Percentiles rank a stretch among this genome's conserved stretches.
These are phyloP conservation scores for Stramonita haemastoma DNA, from an alignment of 2,888 invertebrate species.

Conservation along the genomic window DNA sequence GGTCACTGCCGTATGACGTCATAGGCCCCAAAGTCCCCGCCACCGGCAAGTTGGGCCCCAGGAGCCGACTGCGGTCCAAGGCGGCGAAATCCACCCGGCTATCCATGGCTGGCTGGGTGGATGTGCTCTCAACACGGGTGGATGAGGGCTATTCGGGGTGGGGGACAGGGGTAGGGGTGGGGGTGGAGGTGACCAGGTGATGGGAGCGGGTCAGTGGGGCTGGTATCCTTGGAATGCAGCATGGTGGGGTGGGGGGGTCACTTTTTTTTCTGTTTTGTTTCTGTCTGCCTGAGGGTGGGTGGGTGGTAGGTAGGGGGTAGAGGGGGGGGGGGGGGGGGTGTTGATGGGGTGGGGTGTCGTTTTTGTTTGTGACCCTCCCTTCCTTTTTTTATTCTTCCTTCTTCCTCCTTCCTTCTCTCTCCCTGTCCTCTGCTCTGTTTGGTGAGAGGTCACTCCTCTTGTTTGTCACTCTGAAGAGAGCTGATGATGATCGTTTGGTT, in stretches of 20 bases:
- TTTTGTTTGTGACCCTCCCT: background rate
- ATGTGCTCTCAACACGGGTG: background rate
- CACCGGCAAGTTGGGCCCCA: conserved; percentile 37
- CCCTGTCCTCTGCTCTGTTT: background rate
- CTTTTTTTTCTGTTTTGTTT: no score
- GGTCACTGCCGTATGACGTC: conserved; percentile 41
- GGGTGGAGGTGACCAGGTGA: background rate
- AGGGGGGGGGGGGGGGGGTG: background rate
- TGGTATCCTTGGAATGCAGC: conserved; percentile 12
- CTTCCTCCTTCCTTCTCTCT: background rate
- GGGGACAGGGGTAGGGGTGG: background rate
- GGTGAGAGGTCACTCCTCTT: background rate
- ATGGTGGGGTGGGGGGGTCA: background rate
- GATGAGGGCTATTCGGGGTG: conserved; percentile 19
- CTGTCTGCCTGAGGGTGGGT: no score
- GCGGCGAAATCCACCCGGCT: conserved; percentile 48
- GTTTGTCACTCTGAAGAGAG: background rate
- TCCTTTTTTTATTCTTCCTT: background rate
- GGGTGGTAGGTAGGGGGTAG: background rate
- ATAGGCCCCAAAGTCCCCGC: conserved; percentile 42
- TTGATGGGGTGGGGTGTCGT: background rate
- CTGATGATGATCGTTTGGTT: no score
- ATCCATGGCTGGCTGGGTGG: conserved; percentile 26
- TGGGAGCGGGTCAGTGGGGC: background rate
- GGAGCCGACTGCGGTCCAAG: conserved; percentile 43